Evolutionary conservation across 2,888 invertebrate genomes (phyloP), one percentile per base, ranked within the genome.

Genomic region (Operophtera brumata): DNA sequence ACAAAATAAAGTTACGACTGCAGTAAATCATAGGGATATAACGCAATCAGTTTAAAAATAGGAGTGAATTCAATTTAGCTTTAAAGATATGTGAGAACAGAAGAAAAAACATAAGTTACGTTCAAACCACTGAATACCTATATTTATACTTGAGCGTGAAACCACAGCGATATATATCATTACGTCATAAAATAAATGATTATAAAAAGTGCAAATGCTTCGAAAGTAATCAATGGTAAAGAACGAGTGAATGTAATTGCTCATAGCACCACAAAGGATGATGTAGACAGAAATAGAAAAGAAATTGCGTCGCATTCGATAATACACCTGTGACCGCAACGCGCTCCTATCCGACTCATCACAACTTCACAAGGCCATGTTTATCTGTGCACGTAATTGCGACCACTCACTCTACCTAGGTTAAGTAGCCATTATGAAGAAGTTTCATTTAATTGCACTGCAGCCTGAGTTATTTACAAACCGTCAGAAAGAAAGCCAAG

Each of bases 231-330:
- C 74, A 77, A 76, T 76, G 57, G 66, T 54, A 66, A 69, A 65
- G 65, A 59, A 65, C 70, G 75, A 73, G 75, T 72, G 65, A 74
- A 73, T 76, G 72, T 83, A 82, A 84, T 86, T 83, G 75, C 74
- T 72, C 60, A 69, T 62, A 70, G 69, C 65, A 77, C 80, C 79
- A 79, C 82, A 82, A 80, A 76, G 69, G 70, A 73, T 69, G 67
- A 70, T 73, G 75, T 70, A 76, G 63, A 73, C 76, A 81, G 73
- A 82, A 80, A 79, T 80, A 82, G 79, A 82, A 81, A 80, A 77
- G 14, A 80, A 80, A 80, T 81, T 80, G 76, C 74, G 82, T 85
- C 81, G 78, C 78, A 76, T 66, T 70, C 74, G 77, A 80, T 81
- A 82, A 82, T 75, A 70, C 67, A 65, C 56, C 59, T 55, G 68